A percentile compares a stretch with the other conserved stretches of the same genome.
These are phyloP conservation scores for Catocala fraxini DNA, from an alignment of 2,888 invertebrate species.

Conservation along the genomic window DNA sequence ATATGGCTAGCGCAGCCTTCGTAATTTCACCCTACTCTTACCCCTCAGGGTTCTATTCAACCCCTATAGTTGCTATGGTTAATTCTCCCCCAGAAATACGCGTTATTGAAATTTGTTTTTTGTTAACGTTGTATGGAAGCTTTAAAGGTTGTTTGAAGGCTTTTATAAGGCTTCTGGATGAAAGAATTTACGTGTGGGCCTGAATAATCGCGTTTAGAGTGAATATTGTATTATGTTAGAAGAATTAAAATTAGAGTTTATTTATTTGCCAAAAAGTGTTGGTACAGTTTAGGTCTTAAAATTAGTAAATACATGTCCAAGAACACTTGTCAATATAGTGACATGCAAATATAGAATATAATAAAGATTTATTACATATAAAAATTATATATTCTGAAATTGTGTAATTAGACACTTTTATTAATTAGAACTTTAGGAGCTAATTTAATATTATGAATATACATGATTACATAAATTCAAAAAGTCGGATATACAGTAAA, in stretches of 20 bases:
- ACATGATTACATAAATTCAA: too few relatives aligned
- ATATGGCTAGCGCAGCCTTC: conserved; percentile 48
- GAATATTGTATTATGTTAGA: background rate
- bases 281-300: too few relatives aligned
- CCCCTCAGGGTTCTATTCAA: conserved; percentile 12
- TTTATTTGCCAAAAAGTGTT: too few relatives aligned
- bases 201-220: background rate
- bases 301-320: too few relatives aligned
- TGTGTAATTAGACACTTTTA: too few relatives aligned
- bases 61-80: conserved; percentile 37
- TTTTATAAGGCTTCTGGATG: conserved; percentile 6
- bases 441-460: too few relatives aligned
- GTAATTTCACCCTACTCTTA: conserved; percentile 27
- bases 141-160: conserved; percentile 3
- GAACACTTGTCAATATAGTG: too few relatives aligned
- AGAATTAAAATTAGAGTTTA: background rate
- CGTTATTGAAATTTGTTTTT: conserved; percentile 41
- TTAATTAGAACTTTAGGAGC: too few relatives aligned
- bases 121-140: conserved; percentile 10
- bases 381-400: too few relatives aligned
- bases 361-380: too few relatives aligned
- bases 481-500: too few relatives aligned
- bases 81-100: conserved; percentile 35
- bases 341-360: too few relatives aligned
- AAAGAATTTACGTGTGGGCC: background rate